Evolutionary conservation across 2,113 vertebrate genomes (phyloP).

Genomic region (Callionymus lyra): DNA sequence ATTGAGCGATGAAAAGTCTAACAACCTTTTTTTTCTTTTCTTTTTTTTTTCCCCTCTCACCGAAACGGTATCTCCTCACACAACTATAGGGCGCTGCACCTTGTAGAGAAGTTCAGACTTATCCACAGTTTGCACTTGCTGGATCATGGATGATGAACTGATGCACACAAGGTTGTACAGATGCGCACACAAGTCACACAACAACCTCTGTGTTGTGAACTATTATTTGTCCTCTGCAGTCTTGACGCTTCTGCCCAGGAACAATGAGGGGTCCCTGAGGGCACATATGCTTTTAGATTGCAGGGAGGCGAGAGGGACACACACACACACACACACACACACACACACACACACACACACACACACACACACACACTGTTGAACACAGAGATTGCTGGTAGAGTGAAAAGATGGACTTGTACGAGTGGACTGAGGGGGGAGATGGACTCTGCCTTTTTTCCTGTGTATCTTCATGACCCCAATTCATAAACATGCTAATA

Average conservation of each 20-base stretch:
- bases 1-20: conserved; percentile 66
- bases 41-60: no score
- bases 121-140: neutral
- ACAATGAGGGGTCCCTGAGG: conserved; percentile 24
- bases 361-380: conserved; percentile 17
- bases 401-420: conserved; percentile 28
- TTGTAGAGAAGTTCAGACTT: conserved; percentile 5
- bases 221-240: conserved; percentile 20
- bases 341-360: no score
- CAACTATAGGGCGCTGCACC: neutral
- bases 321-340: no score
- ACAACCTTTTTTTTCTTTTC: conserved; percentile 47
- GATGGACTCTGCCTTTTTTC: no score
- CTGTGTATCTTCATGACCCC: conserved; percentile 44
- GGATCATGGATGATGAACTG: conserved; percentile 1
- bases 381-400: conserved; percentile 19
- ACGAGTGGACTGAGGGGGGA: conserved; percentile 23
- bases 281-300: conserved; percentile 58
- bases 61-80: no score
- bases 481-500: neutral
- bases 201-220: conserved; percentile 4
- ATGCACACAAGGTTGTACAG: conserved; percentile 3
- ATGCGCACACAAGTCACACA: conserved; percentile 3
- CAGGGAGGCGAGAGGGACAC: conserved; percentile 23
- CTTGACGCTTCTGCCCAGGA: conserved; percentile 14